phyloP scores from a whole-genome alignment of 2,888 invertebrate species.

The Thymelicus lineola region DNA sequence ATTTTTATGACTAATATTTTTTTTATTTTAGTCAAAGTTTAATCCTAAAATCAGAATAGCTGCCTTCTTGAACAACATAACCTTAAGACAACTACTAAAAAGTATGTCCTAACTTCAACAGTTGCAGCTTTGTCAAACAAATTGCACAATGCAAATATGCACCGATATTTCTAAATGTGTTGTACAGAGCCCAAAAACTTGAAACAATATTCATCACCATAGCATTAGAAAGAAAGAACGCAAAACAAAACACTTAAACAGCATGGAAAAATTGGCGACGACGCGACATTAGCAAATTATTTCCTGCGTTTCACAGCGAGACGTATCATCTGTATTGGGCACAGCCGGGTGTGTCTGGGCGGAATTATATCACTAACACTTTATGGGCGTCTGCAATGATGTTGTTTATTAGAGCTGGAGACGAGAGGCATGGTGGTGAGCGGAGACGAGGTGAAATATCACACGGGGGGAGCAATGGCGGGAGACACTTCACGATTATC shows the following conservation, averaged over 20 bases:
- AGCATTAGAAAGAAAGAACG: too few relatives aligned
- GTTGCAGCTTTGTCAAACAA: too few relatives aligned
- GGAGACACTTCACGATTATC: neutral
- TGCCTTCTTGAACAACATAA: too few relatives aligned
- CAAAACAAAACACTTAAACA: neutral
- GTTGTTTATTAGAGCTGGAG: slow-evolving; percentile 46
- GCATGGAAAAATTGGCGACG: neutral
- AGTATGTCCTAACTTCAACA: too few relatives aligned
- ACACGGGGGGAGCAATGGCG: neutral
- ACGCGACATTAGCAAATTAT: neutral
- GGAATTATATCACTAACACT: slow-evolving; percentile 47
- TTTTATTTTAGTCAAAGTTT: too few relatives aligned
- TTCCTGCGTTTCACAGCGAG: slow-evolving; percentile 7
- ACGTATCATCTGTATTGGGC: slow-evolving; percentile 26
- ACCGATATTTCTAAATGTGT: too few relatives aligned
- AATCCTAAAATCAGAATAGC: too few relatives aligned
- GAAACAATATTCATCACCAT: too few relatives aligned
- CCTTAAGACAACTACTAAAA: too few relatives aligned
- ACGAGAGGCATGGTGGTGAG: slow-evolving; percentile 44
- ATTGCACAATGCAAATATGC: too few relatives aligned
- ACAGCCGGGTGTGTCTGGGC: slow-evolving; percentile 45
- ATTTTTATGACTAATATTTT: too few relatives aligned
- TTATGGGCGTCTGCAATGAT: slow-evolving; percentile 40
- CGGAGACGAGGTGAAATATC: slow-evolving; percentile 25
- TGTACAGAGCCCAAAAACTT: too few relatives aligned